Evolutionary conservation across 2,113 vertebrate genomes (phyloP).

Genomic region (Gobiocypris rarus): DNA sequence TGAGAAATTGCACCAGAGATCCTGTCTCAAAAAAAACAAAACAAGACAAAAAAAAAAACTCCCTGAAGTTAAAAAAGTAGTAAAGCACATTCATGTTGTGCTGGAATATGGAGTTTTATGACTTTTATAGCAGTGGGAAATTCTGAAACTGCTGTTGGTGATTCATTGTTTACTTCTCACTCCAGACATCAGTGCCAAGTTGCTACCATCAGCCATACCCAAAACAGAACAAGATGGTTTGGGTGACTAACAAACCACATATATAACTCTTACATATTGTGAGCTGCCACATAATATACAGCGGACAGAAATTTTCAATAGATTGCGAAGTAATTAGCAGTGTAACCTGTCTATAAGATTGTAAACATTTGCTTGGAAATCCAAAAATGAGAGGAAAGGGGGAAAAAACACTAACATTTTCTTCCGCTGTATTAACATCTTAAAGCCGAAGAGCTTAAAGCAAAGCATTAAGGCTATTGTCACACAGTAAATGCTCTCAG

Average conservation of each 20-base stretch:
- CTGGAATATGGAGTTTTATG: conserved; percentile 25
- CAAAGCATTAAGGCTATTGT: conserved; percentile 47
- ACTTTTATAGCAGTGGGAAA: conserved; percentile 30
- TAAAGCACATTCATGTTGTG: not conserved
- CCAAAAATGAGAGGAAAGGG: not conserved
- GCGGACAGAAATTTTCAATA: conserved; percentile 25
- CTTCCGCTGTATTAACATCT: conserved; percentile 24
- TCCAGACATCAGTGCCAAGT: conserved; percentile 9
- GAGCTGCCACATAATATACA: not conserved
- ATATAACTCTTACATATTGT: conserved; percentile 5
- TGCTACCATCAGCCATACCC: conserved; percentile 41
- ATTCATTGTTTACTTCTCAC: conserved; percentile 51
- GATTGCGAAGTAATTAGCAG: conserved; percentile 39
- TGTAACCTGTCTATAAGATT: conserved; percentile 13
- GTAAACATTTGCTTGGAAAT: conserved; percentile 1
- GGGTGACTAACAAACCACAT: conserved; percentile 42
- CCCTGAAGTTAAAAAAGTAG: not conserved
- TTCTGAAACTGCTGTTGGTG: conserved; percentile 40
- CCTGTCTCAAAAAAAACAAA: conserved; percentile 43
- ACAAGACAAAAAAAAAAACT: conserved; percentile 3
- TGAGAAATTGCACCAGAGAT: conserved; percentile 58
- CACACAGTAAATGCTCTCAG: conserved; percentile 45
- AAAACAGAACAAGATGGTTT: conserved; percentile 33
- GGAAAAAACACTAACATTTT: conserved; percentile 23
- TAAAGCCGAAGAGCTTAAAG: conserved; percentile 28